phyloP scores from a whole-genome alignment of 2,797 vertebrate species.

The Austrolebias charrua region DNA sequence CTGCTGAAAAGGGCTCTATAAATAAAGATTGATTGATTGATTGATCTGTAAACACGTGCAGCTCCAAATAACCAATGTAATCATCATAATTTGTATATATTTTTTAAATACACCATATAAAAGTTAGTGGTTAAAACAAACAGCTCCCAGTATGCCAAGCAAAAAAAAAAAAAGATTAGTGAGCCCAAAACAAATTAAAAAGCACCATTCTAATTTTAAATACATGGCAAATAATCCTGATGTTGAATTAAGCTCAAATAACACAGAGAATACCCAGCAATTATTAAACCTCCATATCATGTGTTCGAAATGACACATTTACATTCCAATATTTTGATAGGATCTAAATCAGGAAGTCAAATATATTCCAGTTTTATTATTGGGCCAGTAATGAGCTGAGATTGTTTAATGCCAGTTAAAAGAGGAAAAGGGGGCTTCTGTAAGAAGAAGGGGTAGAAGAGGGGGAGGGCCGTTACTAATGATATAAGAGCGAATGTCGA shows the following conservation, averaged over 20 bases:
- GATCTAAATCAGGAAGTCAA: slow-evolving; percentile 76
- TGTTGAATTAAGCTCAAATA: slow-evolving; percentile 60
- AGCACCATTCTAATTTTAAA: slow-evolving; percentile 48
- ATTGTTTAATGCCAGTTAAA: slow-evolving; percentile 76
- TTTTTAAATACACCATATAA: not conserved
- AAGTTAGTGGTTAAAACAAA: slow-evolving; percentile 14
- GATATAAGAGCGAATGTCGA: slow-evolving; percentile 89
- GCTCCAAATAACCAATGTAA: too few species aligned
- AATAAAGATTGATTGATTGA: too few species aligned
- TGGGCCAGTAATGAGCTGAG: slow-evolving; percentile 74
- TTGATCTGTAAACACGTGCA: too few species aligned
- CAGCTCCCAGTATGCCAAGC: slow-evolving; percentile 5
- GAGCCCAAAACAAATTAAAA: slow-evolving; percentile 58
- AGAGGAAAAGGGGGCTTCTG: slow-evolving; percentile 52
- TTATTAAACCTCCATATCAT: slow-evolving; percentile 68
- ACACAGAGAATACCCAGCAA: slow-evolving; percentile 54
- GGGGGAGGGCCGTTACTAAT: slow-evolving; percentile 80
- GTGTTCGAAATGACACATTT: slow-evolving; percentile 68
- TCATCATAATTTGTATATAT: too few species aligned
- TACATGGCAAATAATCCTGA: slow-evolving; percentile 58
- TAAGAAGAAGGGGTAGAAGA: slow-evolving; percentile 36
- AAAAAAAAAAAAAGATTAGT: slow-evolving; percentile 26
- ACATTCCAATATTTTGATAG: slow-evolving; percentile 77
- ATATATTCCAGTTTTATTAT: slow-evolving; percentile 80
- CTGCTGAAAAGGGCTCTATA: too few species aligned